These are phyloP conservation scores for Trididemnum clinides DNA, from an alignment of 23 tunicate genomes.

Conservation along the genomic window DNA sequence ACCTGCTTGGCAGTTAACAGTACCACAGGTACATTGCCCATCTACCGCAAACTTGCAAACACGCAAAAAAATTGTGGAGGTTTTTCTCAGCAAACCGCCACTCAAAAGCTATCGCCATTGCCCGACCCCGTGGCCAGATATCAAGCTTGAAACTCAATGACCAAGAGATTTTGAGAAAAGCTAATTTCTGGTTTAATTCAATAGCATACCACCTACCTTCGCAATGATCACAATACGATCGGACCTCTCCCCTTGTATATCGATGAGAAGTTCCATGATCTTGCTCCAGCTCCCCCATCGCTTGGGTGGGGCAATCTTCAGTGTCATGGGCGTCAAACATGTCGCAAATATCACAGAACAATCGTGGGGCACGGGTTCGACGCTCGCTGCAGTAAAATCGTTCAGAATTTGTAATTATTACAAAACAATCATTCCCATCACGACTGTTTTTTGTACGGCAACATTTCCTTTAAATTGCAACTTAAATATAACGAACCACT, in stretches of 20 bases:
- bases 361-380: constrained; percentile 41
- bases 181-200: too few species aligned
- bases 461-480: too few species aligned
- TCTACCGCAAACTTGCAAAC: background rate
- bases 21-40: background rate
- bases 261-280: constrained; percentile 47
- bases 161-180: too few species aligned
- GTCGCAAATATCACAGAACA: constrained; percentile 97
- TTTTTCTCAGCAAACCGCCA: too few species aligned
- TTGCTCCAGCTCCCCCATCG: constrained; percentile 24
- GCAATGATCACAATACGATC: constrained; percentile 86
- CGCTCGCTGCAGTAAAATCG: background rate
- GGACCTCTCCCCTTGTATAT: constrained; percentile 60
- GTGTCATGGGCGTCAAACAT: constrained; percentile 98
- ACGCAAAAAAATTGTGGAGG: background rate
- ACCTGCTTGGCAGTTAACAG: too few species aligned
- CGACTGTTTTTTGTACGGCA: too few species aligned
- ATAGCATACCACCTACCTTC: constrained; percentile 50
- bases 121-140: too few species aligned
- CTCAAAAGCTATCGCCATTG: too few species aligned
- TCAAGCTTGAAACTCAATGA: too few species aligned
- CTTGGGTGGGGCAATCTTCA: constrained; percentile 97
- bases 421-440: too few species aligned
- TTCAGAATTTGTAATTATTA: background rate
- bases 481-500: too few species aligned